Conservation (phyloP, 2,113 vertebrate genomes). For the Vidua chalybeata region DNA sequence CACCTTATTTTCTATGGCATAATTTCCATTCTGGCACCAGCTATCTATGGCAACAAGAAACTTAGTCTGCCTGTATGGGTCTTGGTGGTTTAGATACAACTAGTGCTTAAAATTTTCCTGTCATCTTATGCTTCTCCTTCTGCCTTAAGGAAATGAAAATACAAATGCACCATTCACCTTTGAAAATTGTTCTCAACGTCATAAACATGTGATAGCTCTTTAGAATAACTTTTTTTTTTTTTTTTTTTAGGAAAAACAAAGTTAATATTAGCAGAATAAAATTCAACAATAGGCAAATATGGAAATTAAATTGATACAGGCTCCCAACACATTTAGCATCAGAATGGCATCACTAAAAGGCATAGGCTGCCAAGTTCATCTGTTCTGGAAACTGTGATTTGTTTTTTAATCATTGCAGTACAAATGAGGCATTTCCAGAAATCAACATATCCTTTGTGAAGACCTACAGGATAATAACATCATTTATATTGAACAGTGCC, state of each 20-base stretch:
- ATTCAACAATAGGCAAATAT: background rate
- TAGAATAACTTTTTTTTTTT: background rate
- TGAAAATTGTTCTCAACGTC: background rate
- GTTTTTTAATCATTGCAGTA: background rate
- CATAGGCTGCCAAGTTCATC: background rate
- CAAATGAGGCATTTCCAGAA: background rate
- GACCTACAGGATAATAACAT: background rate
- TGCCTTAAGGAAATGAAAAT: background rate
- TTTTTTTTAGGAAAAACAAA: background rate
- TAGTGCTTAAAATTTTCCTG: background rate
- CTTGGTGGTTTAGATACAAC: background rate
- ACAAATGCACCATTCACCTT: background rate
- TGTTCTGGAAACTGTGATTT: background rate
- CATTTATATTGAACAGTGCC: background rate
- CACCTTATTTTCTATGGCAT: background rate
- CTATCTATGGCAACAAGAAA: background rate
- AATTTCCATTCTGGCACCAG: background rate
- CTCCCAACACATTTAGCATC: background rate
- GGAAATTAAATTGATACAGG: background rate
- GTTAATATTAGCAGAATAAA: background rate
- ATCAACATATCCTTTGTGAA: background rate
- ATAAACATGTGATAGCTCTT: background rate
- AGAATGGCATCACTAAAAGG: background rate
- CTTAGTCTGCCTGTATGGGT: background rate
- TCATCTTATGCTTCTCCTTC: background rate